These are phyloP conservation scores for Hippopotamus amphibius DNA, from an alignment of 2,113 vertebrate genomes.

Conservation along the genomic window DNA sequence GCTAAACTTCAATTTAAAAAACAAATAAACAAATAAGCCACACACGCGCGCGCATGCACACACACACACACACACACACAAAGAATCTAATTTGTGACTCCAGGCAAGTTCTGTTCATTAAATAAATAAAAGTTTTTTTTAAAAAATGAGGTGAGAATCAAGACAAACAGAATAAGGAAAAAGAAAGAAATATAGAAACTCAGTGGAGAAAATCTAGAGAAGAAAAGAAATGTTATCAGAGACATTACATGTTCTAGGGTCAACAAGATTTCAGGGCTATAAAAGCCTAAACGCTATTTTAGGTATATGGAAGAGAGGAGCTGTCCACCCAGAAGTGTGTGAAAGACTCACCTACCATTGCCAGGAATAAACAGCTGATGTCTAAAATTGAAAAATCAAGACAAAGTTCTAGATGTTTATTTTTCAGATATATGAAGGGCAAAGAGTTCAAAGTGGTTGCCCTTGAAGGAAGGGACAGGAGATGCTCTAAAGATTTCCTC, in stretches of 20 bases:
- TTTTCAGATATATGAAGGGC: background rate
- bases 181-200: background rate
- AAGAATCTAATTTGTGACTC: background rate
- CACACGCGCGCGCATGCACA: background rate
- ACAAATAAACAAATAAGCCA: background rate
- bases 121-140: background rate
- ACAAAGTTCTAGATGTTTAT: background rate
- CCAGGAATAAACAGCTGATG: background rate
- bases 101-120: background rate
- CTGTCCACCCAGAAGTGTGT: accelerated
- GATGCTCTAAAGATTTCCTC: background rate
- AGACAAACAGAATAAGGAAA: background rate
- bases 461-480: background rate
- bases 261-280: background rate
- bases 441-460: background rate
- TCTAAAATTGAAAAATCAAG: background rate
- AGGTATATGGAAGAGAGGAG: background rate
- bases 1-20: background rate
- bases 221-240: background rate
- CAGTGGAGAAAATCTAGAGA: background rate
- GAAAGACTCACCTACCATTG: background rate
- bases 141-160: background rate
- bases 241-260: background rate
- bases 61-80: background rate
- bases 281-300: background rate